phyloP scores from a whole-genome alignment of 2,888 invertebrate genomes.

The Teinopalpus imperialis region DNA sequence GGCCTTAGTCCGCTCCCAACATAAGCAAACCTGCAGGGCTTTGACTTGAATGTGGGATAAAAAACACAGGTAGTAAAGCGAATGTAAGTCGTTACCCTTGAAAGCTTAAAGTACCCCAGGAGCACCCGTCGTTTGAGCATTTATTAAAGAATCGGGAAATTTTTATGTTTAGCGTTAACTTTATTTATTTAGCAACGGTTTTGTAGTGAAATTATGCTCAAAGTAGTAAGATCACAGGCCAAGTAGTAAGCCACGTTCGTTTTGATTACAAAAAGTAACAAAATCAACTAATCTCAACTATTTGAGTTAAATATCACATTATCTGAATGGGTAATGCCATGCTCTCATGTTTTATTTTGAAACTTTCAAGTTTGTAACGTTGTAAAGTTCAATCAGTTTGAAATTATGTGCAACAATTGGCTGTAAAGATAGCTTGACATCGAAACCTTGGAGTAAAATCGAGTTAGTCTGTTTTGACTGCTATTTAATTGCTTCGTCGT shows the following conservation, averaged over 20 bases:
- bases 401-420: conserved; percentile 22
- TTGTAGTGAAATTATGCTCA: conserved; percentile 7
- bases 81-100: conserved; percentile 75
- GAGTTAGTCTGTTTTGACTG: conserved; percentile 27
- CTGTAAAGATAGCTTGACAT: conserved; percentile 29
- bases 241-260: conserved; percentile 19
- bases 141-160: neutral
- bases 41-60: conserved; percentile 68
- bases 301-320: conserved; percentile 28
- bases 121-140: conserved; percentile 13
- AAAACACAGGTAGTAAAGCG: conserved; percentile 76
- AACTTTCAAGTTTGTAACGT: conserved; percentile 27
- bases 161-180: neutral
- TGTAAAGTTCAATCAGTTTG: conserved; percentile 11
- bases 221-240: neutral
- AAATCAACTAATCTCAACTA: conserved; percentile 28
- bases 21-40: conserved; percentile 67
- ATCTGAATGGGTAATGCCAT: conserved; percentile 35
- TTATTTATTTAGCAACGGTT: neutral
- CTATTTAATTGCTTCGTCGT: conserved; percentile 5
- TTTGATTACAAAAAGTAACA: conserved; percentile 10
- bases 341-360: conserved; percentile 32
- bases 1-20: conserved; percentile 71
- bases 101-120: conserved; percentile 64
- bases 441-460: conserved; percentile 32